Evolutionary conservation across 2,888 invertebrate genomes (phyloP).

Genomic region (Zaprionus lineosus): DNA sequence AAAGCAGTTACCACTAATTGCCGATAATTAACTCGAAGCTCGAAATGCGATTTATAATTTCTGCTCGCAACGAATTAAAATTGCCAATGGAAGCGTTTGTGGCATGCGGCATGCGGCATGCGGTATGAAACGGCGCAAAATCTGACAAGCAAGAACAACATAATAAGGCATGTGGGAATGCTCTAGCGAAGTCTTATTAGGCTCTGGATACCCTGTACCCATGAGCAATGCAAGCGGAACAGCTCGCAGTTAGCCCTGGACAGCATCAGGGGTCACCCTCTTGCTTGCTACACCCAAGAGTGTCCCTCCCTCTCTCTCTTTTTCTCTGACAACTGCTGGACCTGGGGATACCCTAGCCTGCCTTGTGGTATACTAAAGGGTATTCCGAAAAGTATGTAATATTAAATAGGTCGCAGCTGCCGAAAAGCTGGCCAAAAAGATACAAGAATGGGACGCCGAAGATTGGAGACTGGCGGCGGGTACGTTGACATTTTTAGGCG

Average conservation of each 20-base stretch:
- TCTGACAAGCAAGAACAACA: constrained; percentile 67
- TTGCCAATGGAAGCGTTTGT: constrained; percentile 62
- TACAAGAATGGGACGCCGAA: not conserved
- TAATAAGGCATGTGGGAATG: constrained; percentile 52
- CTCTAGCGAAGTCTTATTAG: not conserved
- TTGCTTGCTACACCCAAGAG: no score
- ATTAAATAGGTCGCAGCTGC: constrained; percentile 60
- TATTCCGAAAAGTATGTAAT: constrained; percentile 49
- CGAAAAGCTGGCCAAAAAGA: constrained; percentile 31
- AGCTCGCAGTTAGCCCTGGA: no score
- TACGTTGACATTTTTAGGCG: constrained; percentile 64
- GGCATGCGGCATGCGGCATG: constrained; percentile 62
- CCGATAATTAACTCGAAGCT: constrained; percentile 64
- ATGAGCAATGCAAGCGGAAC: not conserved
- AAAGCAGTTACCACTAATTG: constrained; percentile 57
- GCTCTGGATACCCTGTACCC: constrained; percentile 4
- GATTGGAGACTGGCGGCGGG: constrained; percentile 2
- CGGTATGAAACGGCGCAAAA: constrained; percentile 53
- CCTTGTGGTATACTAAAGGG: constrained; percentile 30
- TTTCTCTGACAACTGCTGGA: no score
- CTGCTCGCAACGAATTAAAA: constrained; percentile 74
- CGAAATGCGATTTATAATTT: constrained; percentile 74
- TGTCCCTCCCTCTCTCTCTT: no score
- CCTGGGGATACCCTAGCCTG: no score
- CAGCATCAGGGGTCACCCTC: no score